Evolutionary conservation across 1,140 invertebrate genomes (phyloP).

Genomic region (Hyphantria cunea): DNA sequence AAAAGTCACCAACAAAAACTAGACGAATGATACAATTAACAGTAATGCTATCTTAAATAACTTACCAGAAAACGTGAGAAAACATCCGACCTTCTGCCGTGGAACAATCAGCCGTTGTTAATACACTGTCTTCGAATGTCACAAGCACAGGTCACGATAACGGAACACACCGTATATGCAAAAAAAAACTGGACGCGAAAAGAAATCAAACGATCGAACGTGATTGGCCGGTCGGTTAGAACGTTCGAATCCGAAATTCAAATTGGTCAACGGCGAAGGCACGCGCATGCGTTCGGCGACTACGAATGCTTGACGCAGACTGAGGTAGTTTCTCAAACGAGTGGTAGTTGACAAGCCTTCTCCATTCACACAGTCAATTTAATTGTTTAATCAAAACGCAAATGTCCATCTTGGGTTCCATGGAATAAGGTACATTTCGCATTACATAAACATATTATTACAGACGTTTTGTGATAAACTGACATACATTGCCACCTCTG

Average conservation of each 20-base stretch:
- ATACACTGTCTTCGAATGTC: slow-evolving; percentile 60
- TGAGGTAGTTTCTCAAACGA: slow-evolving; percentile 69
- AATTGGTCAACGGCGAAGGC: slow-evolving; percentile 52
- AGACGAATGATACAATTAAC: slow-evolving; percentile 40
- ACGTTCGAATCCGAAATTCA: slow-evolving; percentile 66
- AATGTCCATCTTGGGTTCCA: slow-evolving; percentile 35
- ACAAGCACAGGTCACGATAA: slow-evolving; percentile 64
- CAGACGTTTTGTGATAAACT: slow-evolving; percentile 33
- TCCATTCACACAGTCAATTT: slow-evolving; percentile 65
- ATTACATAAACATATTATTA: slow-evolving; percentile 35
- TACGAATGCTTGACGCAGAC: slow-evolving; percentile 61
- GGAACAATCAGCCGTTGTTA: slow-evolving; percentile 39
- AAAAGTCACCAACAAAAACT: slow-evolving; percentile 30
- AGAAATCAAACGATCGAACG: slow-evolving; percentile 64
- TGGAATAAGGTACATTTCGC: slow-evolving; percentile 23
- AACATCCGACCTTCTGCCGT: slow-evolving; percentile 56
- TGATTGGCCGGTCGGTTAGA: slow-evolving; percentile 58
- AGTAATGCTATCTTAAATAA: slow-evolving; percentile 39
- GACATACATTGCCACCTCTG: slow-evolving; percentile 60
- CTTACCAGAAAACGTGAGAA: slow-evolving; percentile 65
- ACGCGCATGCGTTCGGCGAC: slow-evolving; percentile 50
- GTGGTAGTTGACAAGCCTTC: slow-evolving; percentile 60
- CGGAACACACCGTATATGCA: slow-evolving; percentile 56
- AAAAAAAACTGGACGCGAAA: slow-evolving; percentile 55
- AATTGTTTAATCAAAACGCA: slow-evolving; percentile 26